Evolutionary conservation across 2,797 vertebrate genomes (phyloP).

Genomic region (Phalanger gymnotis): DNA sequence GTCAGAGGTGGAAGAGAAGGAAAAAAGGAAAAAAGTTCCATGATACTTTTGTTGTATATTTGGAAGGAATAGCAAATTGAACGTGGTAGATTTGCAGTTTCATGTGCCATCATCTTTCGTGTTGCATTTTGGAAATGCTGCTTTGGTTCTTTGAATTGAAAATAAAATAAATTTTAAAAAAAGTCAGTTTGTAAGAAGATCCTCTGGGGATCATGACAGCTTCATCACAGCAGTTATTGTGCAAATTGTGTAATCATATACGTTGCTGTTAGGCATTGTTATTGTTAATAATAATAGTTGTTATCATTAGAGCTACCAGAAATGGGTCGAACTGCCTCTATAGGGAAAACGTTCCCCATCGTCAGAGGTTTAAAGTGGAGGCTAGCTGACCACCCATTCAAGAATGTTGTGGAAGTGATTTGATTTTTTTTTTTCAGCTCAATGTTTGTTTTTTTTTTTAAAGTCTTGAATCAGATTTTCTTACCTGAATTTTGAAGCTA

Average conservation of each 20-base stretch:
- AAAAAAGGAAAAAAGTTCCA: background rate
- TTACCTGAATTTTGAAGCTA: background rate
- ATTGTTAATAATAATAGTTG: too few relatives aligned
- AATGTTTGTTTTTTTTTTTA: too few relatives aligned
- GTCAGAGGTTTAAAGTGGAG: background rate
- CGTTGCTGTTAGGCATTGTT: background rate
- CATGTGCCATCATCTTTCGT: too few relatives aligned
- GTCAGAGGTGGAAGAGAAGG: background rate
- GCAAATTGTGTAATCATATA: background rate
- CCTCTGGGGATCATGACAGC: background rate
- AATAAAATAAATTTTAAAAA: background rate
- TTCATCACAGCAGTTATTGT: background rate
- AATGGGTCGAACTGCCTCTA: background rate
- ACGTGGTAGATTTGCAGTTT: too few relatives aligned
- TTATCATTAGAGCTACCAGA: background rate
- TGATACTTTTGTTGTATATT: too few relatives aligned
- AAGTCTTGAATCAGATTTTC: background rate
- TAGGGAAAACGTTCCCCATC: background rate
- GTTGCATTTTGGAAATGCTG: background rate
- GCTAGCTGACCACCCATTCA: background rate
- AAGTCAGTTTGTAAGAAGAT: background rate
- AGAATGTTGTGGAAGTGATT: background rate
- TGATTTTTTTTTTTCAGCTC: background rate
- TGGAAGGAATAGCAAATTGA: too few relatives aligned
- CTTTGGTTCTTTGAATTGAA: background rate